A percentile compares a stretch with the other conserved stretches of the same genome.
Conservation (phyloP, 1,140 invertebrate species). For the Schlechtendalia chinensis region DNA sequence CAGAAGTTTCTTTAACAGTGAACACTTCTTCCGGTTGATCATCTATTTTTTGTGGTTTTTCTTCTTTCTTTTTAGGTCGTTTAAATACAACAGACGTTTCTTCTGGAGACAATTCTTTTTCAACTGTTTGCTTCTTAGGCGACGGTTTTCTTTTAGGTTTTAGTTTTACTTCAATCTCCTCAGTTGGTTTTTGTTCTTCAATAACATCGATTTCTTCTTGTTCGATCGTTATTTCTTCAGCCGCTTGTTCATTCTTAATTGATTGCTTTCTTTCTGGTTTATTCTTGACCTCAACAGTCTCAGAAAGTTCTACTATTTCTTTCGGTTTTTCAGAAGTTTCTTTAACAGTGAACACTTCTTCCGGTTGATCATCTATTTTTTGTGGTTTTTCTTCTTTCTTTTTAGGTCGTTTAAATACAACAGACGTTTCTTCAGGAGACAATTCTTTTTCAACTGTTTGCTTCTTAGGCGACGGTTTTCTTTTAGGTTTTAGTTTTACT, state of each 20-base stretch:
- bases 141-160: slow-evolving; percentile 50
- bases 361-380: slow-evolving; percentile 36
- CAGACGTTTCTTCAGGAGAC: slow-evolving; percentile 50
- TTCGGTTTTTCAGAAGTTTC: slow-evolving; percentile 34
- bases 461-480: slow-evolving; percentile 30
- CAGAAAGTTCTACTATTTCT: slow-evolving; percentile 50
- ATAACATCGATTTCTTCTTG: slow-evolving; percentile 54
- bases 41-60: slow-evolving; percentile 39
- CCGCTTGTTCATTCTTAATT: slow-evolving; percentile 40
- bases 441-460: slow-evolving; percentile 50
- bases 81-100: slow-evolving; percentile 50
- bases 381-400: slow-evolving; percentile 25
- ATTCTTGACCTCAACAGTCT: slow-evolving; percentile 50
- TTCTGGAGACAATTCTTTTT: slow-evolving; percentile 47
- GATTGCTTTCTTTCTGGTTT: slow-evolving; percentile 7
- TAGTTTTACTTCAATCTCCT: slow-evolving; percentile 53
- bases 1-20: background rate
- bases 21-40: slow-evolving; percentile 18
- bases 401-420: slow-evolving; percentile 50
- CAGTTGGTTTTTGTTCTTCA: slow-evolving; percentile 50
- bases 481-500: background rate
- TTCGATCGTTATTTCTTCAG: slow-evolving; percentile 34
- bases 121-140: background rate
- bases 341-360: slow-evolving; percentile 7
- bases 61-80: slow-evolving; percentile 47